Conservation (phyloP, 2,113 vertebrate genomes). For the Macquaria australasica region DNA sequence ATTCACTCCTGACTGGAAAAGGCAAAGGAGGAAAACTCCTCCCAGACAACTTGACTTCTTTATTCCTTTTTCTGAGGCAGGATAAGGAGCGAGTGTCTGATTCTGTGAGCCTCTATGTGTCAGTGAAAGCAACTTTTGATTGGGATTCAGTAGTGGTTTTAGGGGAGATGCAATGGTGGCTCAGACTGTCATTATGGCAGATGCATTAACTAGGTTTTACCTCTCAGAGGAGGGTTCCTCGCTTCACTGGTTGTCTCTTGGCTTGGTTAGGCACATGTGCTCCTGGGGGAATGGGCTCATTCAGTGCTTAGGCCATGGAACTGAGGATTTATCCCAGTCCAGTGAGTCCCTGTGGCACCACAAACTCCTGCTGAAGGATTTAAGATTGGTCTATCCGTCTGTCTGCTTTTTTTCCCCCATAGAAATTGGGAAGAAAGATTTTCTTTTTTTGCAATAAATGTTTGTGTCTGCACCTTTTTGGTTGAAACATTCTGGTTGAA, state of each 20-base stretch:
- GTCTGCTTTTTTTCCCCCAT: constrained; percentile 34
- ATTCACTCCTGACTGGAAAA: constrained; percentile 56
- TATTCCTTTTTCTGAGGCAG: constrained; percentile 53
- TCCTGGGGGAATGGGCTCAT: constrained; percentile 68
- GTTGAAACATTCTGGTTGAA: constrained; percentile 40
- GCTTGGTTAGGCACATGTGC: constrained; percentile 73
- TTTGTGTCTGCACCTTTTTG: constrained; percentile 33
- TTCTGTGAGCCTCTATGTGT: not conserved
- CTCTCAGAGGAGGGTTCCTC: constrained; percentile 64
- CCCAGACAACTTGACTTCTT: constrained; percentile 62
- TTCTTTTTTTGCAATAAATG: constrained; percentile 54
- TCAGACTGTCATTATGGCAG: constrained; percentile 70
- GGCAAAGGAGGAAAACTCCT: constrained; percentile 54
- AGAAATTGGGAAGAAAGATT: constrained; percentile 42
- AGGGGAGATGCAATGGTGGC: constrained; percentile 52
- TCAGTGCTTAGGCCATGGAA: constrained; percentile 68
- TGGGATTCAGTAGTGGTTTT: constrained; percentile 46
- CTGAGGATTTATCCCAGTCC: constrained; percentile 83
- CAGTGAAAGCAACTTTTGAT: constrained; percentile 37
- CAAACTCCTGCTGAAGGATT: constrained; percentile 73
- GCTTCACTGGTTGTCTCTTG: constrained; percentile 70
- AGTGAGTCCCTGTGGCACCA: constrained; percentile 71
- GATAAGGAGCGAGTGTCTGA: constrained; percentile 21
- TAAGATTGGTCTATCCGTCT: constrained; percentile 61
- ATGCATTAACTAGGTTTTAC: constrained; percentile 75